Conservation (phyloP, 1,140 invertebrate species). For the Diachasma alloeum region DNA sequence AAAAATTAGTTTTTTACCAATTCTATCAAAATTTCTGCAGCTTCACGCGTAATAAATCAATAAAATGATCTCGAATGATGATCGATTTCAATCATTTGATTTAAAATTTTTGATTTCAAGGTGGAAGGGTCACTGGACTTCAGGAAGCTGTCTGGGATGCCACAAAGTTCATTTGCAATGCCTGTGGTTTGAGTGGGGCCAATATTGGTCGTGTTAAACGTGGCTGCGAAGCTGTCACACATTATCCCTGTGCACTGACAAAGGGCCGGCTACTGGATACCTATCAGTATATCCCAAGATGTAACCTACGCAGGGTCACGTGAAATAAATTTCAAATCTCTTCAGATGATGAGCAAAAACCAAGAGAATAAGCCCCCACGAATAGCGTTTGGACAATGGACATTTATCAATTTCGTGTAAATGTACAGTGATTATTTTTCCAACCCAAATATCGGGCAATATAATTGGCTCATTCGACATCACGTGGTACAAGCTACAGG, state of each 20-base stretch:
- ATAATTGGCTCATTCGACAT: too few relatives aligned
- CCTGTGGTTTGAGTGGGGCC: constrained; percentile 70
- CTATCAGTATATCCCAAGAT: constrained; percentile 60
- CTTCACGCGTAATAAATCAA: too few relatives aligned
- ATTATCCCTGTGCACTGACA: constrained; percentile 69
- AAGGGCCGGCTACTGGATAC: constrained; percentile 65
- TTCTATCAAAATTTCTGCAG: too few relatives aligned
- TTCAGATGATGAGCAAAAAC: constrained; percentile 22
- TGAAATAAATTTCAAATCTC: constrained; percentile 44
- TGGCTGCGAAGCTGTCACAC: constrained; percentile 69
- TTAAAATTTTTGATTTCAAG: constrained; percentile 36
- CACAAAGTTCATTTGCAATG: constrained; percentile 65
- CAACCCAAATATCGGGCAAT: too few relatives aligned
- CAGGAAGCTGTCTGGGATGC: constrained; percentile 62
- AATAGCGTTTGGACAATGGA: constrained; percentile 4
- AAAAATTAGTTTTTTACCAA: too few relatives aligned
- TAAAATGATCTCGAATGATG: too few relatives aligned
- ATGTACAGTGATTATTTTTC: neutral
- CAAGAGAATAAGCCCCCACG: constrained; percentile 39
- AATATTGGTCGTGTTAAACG: constrained; percentile 73
- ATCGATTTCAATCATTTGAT: neutral
- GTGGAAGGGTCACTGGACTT: constrained; percentile 58
- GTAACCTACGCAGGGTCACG: constrained; percentile 53
- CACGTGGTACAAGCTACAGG: too few relatives aligned
- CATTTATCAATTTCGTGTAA: constrained; percentile 19